Evolutionary conservation across 2,797 vertebrate genomes (phyloP).

Genomic region (Channallabes apus): DNA sequence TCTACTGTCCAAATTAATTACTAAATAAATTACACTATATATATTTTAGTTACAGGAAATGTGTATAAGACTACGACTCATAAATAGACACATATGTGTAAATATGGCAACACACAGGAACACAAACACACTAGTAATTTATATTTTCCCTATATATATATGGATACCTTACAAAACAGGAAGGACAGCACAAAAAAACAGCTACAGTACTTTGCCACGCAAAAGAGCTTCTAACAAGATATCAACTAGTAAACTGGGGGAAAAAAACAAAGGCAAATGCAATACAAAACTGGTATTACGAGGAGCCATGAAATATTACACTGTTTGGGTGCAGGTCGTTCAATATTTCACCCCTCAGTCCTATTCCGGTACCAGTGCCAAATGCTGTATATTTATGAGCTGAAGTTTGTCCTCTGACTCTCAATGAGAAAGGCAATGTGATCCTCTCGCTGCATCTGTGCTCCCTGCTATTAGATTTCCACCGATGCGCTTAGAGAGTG

Average conservation of each 20-base stretch:
- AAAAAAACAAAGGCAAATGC: slow-evolving; percentile 43
- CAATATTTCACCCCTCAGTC: slow-evolving; percentile 55
- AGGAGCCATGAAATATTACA: slow-evolving; percentile 51
- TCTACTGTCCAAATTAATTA: neutral
- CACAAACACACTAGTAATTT: neutral
- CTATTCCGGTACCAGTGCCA: slow-evolving; percentile 48
- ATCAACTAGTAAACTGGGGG: slow-evolving; percentile 48
- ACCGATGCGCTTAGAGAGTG: slow-evolving; percentile 33
- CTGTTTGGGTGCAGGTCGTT: slow-evolving; percentile 46
- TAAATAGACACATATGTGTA: neutral
- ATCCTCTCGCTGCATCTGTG: slow-evolving; percentile 46
- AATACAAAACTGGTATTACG: slow-evolving; percentile 39
- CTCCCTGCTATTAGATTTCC: slow-evolving; percentile 52
- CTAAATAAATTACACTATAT: neutral
- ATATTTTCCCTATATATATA: neutral
- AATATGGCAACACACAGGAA: neutral
- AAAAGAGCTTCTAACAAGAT: slow-evolving; percentile 38
- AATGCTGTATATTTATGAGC: slow-evolving; percentile 60
- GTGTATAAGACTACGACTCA: neutral
- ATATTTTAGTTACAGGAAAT: neutral
- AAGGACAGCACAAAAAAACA: neutral
- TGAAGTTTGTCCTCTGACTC: slow-evolving; percentile 48
- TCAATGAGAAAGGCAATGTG: slow-evolving; percentile 52
- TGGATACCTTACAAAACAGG: neutral
- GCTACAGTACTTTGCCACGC: slow-evolving; percentile 3